Evolutionary conservation across 2,797 vertebrate genomes (phyloP).

Genomic region (Dicrostonyx torquatus): DNA sequence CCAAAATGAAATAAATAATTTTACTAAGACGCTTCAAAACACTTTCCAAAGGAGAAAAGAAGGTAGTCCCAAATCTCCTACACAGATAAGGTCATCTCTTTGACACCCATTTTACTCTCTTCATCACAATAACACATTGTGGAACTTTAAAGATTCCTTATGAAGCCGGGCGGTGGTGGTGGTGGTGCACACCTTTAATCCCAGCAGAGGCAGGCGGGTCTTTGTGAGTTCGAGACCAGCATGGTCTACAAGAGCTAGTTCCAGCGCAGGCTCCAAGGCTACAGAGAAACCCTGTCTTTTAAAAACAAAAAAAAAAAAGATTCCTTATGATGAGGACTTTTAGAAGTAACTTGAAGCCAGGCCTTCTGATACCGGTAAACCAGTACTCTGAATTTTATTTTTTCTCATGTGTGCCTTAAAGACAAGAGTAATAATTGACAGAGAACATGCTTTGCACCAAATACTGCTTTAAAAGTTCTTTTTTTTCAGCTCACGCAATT

Average conservation of each 20-base stretch:
- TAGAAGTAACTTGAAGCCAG: not conserved
- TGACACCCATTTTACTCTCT: not conserved
- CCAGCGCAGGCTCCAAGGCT: no score
- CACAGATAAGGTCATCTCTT: not conserved
- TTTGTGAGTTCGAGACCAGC: no score
- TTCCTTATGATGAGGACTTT: not conserved
- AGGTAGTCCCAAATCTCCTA: not conserved
- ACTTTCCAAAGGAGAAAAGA: not conserved
- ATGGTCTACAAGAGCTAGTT: no score
- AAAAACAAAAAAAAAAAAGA: no score
- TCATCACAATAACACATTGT: not conserved
- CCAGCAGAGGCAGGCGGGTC: no score
- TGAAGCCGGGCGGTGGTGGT: no score
- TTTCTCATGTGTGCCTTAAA: not conserved
- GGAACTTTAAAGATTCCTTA: not conserved
- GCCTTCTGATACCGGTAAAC: not conserved
- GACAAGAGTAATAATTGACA: not conserved
- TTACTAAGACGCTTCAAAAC: constrained; percentile 7
- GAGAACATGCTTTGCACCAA: not conserved
- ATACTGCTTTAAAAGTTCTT: not conserved
- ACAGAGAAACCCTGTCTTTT: no score
- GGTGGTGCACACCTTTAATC: no score
- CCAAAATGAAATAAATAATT: not conserved
- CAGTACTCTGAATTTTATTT: not conserved
- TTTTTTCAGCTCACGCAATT: not conserved